Conservation (phyloP, 2,113 vertebrate genomes). For the Actinemys pallida region DNA sequence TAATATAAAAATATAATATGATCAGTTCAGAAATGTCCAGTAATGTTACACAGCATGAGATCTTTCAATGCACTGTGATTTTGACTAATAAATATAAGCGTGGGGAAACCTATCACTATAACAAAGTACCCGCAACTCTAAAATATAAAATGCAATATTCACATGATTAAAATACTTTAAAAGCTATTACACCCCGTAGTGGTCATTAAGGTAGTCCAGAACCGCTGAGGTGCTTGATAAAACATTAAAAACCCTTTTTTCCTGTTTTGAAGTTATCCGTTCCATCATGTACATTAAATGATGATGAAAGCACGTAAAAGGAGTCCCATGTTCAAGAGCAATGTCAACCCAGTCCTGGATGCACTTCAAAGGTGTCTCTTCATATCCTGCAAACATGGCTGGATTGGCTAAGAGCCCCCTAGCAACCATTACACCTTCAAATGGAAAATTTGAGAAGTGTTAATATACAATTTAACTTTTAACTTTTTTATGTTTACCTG, state of each 20-base stretch:
- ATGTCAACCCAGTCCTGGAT: slow-evolving; percentile 97
- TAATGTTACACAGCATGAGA: not conserved
- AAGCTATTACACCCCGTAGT: slow-evolving; percentile 80
- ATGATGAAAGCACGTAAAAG: slow-evolving; percentile 95
- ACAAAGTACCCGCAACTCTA: not conserved
- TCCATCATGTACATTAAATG: slow-evolving; percentile 99
- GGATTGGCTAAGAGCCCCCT: slow-evolving; percentile 95
- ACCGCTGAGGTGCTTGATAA: slow-evolving; percentile 95
- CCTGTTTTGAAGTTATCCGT: slow-evolving; percentile 92
- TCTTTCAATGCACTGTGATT: not conserved
- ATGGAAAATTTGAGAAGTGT: slow-evolving; percentile 38
- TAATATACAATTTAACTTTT: not conserved
- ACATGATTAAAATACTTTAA: not conserved
- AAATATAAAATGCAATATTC: not conserved
- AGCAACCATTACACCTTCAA: slow-evolving; percentile 93
- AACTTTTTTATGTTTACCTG: not conserved
- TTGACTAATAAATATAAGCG: not conserved
- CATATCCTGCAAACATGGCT: slow-evolving; percentile 94
- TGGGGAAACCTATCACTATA: not conserved
- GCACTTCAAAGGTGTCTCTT: slow-evolving; percentile 92
- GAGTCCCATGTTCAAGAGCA: slow-evolving; percentile 91
- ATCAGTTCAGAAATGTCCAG: not conserved
- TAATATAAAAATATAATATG: slow-evolving; percentile 7
- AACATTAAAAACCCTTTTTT: slow-evolving; percentile 93
- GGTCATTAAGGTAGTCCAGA: slow-evolving; percentile 90